Evolutionary conservation across 2,888 invertebrate genomes (phyloP).

Genomic region (Eristalinus sepulchralis): DNA sequence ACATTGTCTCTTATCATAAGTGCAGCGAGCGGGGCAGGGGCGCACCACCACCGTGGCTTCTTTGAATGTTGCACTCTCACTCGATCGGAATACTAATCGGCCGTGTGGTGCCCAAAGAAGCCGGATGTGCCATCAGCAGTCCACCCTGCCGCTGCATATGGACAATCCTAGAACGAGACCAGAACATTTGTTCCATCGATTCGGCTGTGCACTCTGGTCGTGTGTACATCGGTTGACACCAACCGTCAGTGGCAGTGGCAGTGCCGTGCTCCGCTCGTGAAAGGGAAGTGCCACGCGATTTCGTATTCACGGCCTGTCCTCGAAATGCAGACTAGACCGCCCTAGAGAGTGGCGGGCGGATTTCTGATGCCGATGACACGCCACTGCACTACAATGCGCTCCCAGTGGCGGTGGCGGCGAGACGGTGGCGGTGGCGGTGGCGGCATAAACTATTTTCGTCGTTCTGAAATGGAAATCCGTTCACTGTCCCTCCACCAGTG

Average conservation of each 20-base stretch:
- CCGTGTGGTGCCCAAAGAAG: constrained; percentile 49
- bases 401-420: neutral
- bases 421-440: constrained; percentile 23
- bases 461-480: constrained; percentile 64
- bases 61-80: constrained; percentile 69
- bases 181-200: constrained; percentile 70
- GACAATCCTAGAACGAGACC: constrained; percentile 69
- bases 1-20: constrained; percentile 70
- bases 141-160: constrained; percentile 64
- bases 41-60: constrained; percentile 41
- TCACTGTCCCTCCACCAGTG: constrained; percentile 32
- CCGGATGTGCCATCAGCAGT: constrained; percentile 68
- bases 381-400: constrained; percentile 33
- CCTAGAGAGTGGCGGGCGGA: constrained; percentile 59
- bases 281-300: constrained; percentile 67
- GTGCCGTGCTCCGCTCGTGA: constrained; percentile 6
- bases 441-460: constrained; percentile 67
- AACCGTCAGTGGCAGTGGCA: neutral
- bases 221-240: constrained; percentile 39
- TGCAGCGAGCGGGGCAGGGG: constrained; percentile 23
- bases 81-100: constrained; percentile 67
- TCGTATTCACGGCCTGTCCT: constrained; percentile 65
- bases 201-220: constrained; percentile 39
- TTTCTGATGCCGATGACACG: constrained; percentile 59
- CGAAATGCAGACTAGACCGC: constrained; percentile 70